Percentiles rank a stretch among this genome's conserved stretches.
Evolutionary conservation across 2,888 invertebrate genomes (phyloP).

Genomic region (Melanargia galathea): DNA sequence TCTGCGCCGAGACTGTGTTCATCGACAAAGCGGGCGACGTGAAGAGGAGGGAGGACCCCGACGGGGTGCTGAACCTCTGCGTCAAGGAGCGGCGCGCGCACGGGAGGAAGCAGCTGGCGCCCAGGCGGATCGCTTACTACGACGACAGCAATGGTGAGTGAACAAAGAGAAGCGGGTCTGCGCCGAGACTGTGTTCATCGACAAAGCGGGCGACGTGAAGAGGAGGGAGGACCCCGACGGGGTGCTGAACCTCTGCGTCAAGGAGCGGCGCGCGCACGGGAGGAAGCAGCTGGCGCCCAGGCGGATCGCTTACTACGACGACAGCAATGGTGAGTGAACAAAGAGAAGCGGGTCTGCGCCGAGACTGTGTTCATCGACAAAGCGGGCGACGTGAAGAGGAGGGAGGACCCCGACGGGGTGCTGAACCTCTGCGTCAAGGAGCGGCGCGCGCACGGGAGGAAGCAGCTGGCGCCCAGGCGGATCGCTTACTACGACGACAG

Average conservation of each 20-base stretch:
- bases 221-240: constrained; percentile 44
- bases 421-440: constrained; percentile 70
- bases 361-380: no score
- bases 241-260: constrained; percentile 69
- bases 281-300: constrained; percentile 72
- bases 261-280: constrained; percentile 67
- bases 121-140: constrained; percentile 62
- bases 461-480: constrained; percentile 69
- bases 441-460: constrained; percentile 68
- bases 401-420: constrained; percentile 49
- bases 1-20: no score
- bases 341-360: no score
- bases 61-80: constrained; percentile 67
- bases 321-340: constrained; percentile 63
- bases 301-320: constrained; percentile 59
- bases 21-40: constrained; percentile 45
- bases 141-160: constrained; percentile 61
- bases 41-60: constrained; percentile 42
- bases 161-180: constrained; percentile 62
- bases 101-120: constrained; percentile 72
- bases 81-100: constrained; percentile 68
- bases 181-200: no score
- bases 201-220: constrained; percentile 47
- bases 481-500: constrained; percentile 59
- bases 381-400: constrained; percentile 49